Conservation (phyloP, 2,797 vertebrate species). For the Hafferia zeledoni region DNA sequence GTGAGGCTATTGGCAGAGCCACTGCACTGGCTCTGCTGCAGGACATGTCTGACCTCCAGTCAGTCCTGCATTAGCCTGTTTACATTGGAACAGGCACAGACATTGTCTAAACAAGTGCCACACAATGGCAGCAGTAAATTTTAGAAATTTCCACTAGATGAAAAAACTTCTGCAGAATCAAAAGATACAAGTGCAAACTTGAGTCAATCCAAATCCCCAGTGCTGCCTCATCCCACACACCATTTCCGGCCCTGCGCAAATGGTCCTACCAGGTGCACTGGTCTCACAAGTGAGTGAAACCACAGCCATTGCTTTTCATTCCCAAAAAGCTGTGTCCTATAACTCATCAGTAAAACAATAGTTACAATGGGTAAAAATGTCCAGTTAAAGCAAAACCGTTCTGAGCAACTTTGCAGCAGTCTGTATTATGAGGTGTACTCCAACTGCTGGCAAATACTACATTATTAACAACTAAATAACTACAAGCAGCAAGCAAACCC, state of each 20-base stretch:
- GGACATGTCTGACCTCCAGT: neutral
- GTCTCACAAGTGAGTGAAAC: neutral
- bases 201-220: accelerated
- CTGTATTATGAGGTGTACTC: no score
- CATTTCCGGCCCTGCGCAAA: neutral
- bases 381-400: neutral
- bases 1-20: neutral
- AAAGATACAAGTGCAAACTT: neutral
- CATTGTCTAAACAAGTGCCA: neutral
- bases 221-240: neutral
- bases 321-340: neutral
- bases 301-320: neutral
- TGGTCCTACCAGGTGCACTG: neutral
- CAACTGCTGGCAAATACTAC: no score
- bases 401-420: neutral
- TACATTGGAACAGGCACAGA: neutral
- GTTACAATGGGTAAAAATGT: neutral
- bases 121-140: neutral
- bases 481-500: no score
- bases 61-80: neutral
- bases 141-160: neutral
- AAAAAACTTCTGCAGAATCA: neutral
- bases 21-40: neutral
- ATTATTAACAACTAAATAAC: no score
- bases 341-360: neutral